Conservation (phyloP, 2,888 invertebrate genomes). For the Lithophane leautieri region DNA sequence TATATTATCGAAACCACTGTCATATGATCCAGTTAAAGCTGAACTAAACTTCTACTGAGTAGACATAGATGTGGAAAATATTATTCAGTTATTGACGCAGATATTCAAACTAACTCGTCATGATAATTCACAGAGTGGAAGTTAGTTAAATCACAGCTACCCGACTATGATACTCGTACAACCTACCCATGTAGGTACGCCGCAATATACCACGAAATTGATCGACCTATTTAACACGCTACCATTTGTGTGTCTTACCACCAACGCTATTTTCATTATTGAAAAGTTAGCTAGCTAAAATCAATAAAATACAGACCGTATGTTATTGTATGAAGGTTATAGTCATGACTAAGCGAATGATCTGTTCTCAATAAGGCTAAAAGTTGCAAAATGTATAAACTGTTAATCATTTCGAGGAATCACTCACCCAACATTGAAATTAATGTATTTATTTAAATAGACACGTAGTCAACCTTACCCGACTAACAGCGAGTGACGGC, state of each 20-base stretch:
- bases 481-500: slow-evolving; percentile 28
- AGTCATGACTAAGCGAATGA: slow-evolving; percentile 46
- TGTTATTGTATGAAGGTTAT: slow-evolving; percentile 41
- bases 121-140: slow-evolving; percentile 15
- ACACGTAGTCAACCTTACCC: slow-evolving; percentile 27
- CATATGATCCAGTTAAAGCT: not conserved
- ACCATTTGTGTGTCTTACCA: slow-evolving; percentile 61
- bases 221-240: slow-evolving; percentile 68
- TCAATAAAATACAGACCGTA: slow-evolving; percentile 62
- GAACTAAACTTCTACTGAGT: not conserved
- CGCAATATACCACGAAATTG: slow-evolving; percentile 61
- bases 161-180: slow-evolving; percentile 12
- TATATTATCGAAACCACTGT: not conserved
- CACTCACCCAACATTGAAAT: slow-evolving; percentile 24
- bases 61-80: slow-evolving; percentile 5
- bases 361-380: slow-evolving; percentile 46
- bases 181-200: slow-evolving; percentile 1
- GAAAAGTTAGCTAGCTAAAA: slow-evolving; percentile 64
- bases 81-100: slow-evolving; percentile 1
- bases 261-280: slow-evolving; percentile 68
- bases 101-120: slow-evolving; percentile 20
- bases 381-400: slow-evolving; percentile 45
- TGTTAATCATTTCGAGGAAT: slow-evolving; percentile 40
- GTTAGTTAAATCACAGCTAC: slow-evolving; percentile 21
- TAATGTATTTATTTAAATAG: slow-evolving; percentile 42